Conservation (phyloP, 1,140 invertebrate genomes). For the Musca vetustissima region DNA sequence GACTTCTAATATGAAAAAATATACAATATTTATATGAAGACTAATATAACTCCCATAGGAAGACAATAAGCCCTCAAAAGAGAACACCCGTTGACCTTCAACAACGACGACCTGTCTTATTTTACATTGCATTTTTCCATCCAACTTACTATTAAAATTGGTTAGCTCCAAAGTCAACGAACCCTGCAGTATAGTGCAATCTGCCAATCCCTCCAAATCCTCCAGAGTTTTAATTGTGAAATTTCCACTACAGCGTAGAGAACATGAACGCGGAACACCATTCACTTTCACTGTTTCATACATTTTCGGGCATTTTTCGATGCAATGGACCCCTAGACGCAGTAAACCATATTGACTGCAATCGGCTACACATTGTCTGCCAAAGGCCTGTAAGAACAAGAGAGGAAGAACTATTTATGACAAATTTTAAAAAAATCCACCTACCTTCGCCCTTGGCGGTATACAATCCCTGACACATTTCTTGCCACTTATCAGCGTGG, state of each 20-base stretch:
- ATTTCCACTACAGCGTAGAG: constrained; percentile 37
- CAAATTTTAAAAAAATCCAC: too few relatives aligned
- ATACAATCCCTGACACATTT: neutral
- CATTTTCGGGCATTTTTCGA: constrained; percentile 39
- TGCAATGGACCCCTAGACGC: constrained; percentile 35
- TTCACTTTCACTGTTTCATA: constrained; percentile 31
- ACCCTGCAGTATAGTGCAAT: constrained; percentile 44
- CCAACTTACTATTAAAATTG: constrained; percentile 39
- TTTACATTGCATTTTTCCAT: too few relatives aligned
- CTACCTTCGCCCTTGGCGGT: neutral
- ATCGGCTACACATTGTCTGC: constrained; percentile 25
- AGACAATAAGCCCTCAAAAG: too few relatives aligned
- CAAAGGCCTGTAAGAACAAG: neutral
- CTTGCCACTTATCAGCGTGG: constrained; percentile 28
- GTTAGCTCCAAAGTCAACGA: constrained; percentile 43
- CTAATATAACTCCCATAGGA: too few relatives aligned
- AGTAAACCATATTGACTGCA: constrained; percentile 37
- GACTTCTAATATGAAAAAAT: too few relatives aligned
- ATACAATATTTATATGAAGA: too few relatives aligned
- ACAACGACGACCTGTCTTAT: too few relatives aligned
- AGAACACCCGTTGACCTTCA: too few relatives aligned
- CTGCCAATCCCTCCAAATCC: constrained; percentile 35
- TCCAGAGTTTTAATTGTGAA: constrained; percentile 33
- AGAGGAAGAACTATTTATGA: too few relatives aligned
- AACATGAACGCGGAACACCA: constrained; percentile 29